Percentiles rank a stretch among this genome's conserved stretches.
Conservation (phyloP, 2,888 invertebrate genomes). For the Caenorhabditis auriculariae region DNA sequence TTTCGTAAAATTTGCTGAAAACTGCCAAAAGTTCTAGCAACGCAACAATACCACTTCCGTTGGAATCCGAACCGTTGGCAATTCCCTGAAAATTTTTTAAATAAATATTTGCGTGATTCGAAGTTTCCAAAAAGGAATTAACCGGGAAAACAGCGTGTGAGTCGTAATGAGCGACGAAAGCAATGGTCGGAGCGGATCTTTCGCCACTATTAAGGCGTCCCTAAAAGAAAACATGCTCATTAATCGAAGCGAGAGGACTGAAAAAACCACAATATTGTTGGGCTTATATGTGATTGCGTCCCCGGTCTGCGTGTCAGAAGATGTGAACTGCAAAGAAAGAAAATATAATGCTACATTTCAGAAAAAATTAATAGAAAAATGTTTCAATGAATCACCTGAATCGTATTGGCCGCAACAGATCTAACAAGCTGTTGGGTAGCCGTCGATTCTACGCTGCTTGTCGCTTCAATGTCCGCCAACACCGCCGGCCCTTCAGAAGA, state of each 20-base stretch:
- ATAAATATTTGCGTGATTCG: constrained; percentile 20
- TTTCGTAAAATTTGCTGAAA: constrained; percentile 69
- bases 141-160: constrained; percentile 86
- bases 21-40: constrained; percentile 82
- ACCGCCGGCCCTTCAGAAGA: background rate
- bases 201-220: constrained; percentile 51
- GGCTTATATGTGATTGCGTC: constrained; percentile 6
- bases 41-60: constrained; percentile 85
- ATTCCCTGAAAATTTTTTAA: too few relatives aligned
- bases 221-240: constrained; percentile 37
- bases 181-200: constrained; percentile 77
- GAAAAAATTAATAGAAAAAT: constrained; percentile 7
- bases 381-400: constrained; percentile 38
- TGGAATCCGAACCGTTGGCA: constrained; percentile 83
- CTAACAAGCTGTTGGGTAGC: constrained; percentile 50
- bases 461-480: constrained; percentile 3
- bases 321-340: constrained; percentile 11
- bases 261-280: constrained; percentile 7
- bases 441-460: constrained; percentile 13
- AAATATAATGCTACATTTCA: background rate
- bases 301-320: constrained; percentile 2
- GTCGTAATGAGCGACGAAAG: constrained; percentile 90
- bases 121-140: constrained; percentile 64
- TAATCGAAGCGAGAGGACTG: background rate
- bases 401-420: constrained; percentile 56